Evolutionary conservation across 2,113 vertebrate species (phyloP).

Genomic region (Sialia sialis): DNA sequence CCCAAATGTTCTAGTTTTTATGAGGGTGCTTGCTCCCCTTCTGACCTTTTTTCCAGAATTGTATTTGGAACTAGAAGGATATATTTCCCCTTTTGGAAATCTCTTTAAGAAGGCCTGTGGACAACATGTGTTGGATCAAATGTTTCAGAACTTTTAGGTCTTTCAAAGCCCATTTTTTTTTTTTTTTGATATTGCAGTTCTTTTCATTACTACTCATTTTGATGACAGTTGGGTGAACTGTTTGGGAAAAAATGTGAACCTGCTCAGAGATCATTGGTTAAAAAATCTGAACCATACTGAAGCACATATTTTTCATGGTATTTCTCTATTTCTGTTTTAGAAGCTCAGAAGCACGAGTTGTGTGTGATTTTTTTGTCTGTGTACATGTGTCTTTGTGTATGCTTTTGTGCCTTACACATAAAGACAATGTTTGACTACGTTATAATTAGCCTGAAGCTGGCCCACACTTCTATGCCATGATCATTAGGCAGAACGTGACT

Average conservation of each 20-base stretch:
- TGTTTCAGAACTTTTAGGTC: constrained; percentile 25
- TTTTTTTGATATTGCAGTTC: neutral
- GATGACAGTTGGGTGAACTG: neutral
- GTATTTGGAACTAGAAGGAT: constrained; percentile 28
- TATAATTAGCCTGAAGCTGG: neutral
- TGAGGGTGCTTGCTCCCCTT: neutral
- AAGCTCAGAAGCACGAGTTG: neutral
- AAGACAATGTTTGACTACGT: neutral
- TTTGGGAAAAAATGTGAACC: neutral
- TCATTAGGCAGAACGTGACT: neutral
- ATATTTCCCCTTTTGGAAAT: constrained; percentile 27
- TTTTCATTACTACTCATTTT: constrained; percentile 43
- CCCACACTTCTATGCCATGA: neutral
- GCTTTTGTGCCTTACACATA: neutral
- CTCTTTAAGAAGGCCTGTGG: constrained; percentile 7
- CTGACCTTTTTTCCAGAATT: constrained; percentile 50
- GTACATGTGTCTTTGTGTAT: neutral
- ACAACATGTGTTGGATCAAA: constrained; percentile 42
- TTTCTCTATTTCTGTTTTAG: neutral
- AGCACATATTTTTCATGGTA: neutral
- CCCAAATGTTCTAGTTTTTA: constrained; percentile 32
- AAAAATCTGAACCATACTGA: neutral
- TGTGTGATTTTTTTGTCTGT: neutral
- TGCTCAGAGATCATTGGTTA: neutral
- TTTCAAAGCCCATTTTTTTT: neutral